These are phyloP conservation scores for human (Homo sapiens) DNA, from an alignment of 2,113 vertebrate genomes.

Conservation along the genomic window DNA sequence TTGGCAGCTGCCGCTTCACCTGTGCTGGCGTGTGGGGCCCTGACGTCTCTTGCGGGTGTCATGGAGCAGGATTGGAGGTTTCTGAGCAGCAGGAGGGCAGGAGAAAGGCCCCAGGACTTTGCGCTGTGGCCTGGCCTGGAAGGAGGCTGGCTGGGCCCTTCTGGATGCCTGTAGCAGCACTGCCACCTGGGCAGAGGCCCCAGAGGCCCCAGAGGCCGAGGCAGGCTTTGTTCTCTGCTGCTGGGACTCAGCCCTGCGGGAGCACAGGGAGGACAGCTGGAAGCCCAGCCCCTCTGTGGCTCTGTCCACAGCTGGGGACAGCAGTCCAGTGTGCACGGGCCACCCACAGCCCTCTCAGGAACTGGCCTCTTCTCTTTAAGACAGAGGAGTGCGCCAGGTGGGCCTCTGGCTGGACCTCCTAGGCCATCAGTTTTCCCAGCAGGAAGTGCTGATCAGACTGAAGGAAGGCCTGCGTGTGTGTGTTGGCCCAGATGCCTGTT, in stretches of 20 bases:
- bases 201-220: not conserved
- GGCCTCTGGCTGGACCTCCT: not conserved
- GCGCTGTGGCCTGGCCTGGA: fast-evolving
- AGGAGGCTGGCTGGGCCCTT: not conserved
- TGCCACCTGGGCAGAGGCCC: not conserved
- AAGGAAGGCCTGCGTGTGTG: fast-evolving
- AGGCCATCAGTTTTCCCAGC: fast-evolving
- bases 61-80: not conserved
- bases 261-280: not conserved
- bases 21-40: not conserved
- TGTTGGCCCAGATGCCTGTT: fast-evolving
- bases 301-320: not conserved
- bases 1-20: not conserved
- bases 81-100: not conserved
- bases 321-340: not conserved
- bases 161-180: no score
- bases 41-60: not conserved
- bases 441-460: no score
- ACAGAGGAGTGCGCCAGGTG: not conserved
- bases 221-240: not conserved
- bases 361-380: not conserved
- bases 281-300: not conserved
- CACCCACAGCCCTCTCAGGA: not conserved
- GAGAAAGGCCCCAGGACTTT: not conserved
- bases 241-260: not conserved